A percentile compares a stretch with the other conserved stretches of the same genome.
Evolutionary conservation across 1,140 invertebrate genomes (phyloP).

Genomic region (Drosophila nannoptera): DNA sequence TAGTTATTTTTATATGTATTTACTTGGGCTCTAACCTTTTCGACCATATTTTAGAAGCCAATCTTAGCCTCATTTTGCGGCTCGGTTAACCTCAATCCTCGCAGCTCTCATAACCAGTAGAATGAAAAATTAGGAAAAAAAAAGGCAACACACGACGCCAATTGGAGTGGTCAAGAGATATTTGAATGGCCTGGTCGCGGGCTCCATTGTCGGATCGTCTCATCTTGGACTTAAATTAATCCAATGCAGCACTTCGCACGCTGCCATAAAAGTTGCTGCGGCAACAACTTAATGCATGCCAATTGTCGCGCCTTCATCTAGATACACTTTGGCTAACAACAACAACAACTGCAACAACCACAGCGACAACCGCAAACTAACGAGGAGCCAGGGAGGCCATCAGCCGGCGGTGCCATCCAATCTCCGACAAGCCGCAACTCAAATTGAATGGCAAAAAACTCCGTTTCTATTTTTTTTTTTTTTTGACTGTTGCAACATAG

Average conservation of each 20-base stretch:
- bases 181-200: neutral
- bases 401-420: slow-evolving; percentile 42
- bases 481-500: slow-evolving; percentile 48
- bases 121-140: too few species aligned
- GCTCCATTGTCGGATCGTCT: slow-evolving; percentile 30
- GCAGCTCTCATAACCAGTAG: too few species aligned
- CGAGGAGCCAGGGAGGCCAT: slow-evolving; percentile 33
- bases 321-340: slow-evolving; percentile 75
- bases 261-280: slow-evolving; percentile 46
- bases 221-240: slow-evolving; percentile 49
- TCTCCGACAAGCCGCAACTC: slow-evolving; percentile 59
- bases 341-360: slow-evolving; percentile 18
- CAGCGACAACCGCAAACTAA: slow-evolving; percentile 23
- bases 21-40: too few species aligned
- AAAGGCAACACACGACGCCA: too few species aligned
- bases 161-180: slow-evolving; percentile 1
- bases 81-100: too few species aligned
- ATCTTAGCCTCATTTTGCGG: too few species aligned
- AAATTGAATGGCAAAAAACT: slow-evolving; percentile 73
- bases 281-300: slow-evolving; percentile 76
- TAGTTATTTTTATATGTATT: too few species aligned
- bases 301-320: slow-evolving; percentile 78
- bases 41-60: too few species aligned
- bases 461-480: slow-evolving; percentile 23
- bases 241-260: slow-evolving; percentile 65